Evolutionary conservation across 2,888 invertebrate genomes (phyloP).

Genomic region (Pyrrhosoma nymphula): DNA sequence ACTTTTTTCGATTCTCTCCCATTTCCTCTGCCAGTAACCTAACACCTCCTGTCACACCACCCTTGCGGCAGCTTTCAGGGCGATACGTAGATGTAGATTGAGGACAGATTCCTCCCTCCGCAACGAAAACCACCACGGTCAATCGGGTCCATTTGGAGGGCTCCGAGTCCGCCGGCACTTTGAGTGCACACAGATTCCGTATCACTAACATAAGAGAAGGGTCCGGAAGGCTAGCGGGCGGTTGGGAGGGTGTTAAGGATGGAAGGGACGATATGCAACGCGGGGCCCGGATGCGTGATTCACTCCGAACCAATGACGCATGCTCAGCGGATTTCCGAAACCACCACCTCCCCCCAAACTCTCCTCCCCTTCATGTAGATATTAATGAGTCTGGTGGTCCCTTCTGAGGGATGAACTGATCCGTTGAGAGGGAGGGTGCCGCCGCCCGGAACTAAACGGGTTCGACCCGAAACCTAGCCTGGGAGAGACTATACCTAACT

Average conservation of each 20-base stretch:
- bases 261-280: neutral
- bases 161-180: neutral
- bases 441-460: neutral
- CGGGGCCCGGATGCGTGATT: neutral
- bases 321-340: neutral
- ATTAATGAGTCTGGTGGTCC: constrained; percentile 6
- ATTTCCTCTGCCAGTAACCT: too few species aligned
- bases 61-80: too few species aligned
- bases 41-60: too few species aligned
- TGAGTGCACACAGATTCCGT: neutral
- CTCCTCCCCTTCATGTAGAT: neutral
- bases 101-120: too few species aligned
- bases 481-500: neutral
- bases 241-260: neutral
- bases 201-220: neutral
- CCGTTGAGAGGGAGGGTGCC: neutral
- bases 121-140: neutral
- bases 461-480: too few species aligned
- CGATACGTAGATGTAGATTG: too few species aligned
- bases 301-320: neutral
- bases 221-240: neutral
- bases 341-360: neutral
- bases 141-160: neutral
- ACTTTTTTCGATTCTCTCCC: too few species aligned
- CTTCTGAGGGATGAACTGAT: neutral